phyloP scores from a whole-genome alignment of 1,140 invertebrate species.

The Campoletis sonorensis region DNA sequence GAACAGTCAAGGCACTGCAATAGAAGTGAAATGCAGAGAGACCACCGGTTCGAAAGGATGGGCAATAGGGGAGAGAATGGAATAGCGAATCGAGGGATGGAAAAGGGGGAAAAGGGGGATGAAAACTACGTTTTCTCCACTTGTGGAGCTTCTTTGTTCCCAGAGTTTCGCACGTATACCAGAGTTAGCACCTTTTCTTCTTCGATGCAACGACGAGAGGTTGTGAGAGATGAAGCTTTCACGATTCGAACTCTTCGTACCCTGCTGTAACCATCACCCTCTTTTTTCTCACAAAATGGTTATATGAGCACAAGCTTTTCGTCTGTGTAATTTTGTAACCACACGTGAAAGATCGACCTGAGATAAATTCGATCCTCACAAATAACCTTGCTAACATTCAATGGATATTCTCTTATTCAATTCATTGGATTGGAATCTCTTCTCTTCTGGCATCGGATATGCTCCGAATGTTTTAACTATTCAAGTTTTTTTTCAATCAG shows the following conservation, averaged over 20 bases:
- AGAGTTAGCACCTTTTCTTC: neutral
- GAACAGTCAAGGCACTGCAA: neutral
- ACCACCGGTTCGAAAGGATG: neutral
- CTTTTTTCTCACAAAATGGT: neutral
- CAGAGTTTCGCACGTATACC: constrained; percentile 11
- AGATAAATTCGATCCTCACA: neutral
- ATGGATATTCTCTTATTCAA: neutral
- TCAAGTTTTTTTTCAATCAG: too few relatives aligned
- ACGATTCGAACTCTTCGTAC: constrained; percentile 13
- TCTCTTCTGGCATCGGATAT: too few relatives aligned
- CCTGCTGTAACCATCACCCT: neutral
- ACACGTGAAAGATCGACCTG: neutral
- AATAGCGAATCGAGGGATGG: too few relatives aligned
- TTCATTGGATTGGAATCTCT: neutral
- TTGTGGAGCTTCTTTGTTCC: constrained; percentile 45
- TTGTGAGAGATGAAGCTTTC: constrained; percentile 12
- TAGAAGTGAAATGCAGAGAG: neutral
- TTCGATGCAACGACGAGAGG: neutral
- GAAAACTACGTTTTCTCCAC: constrained; percentile 45
- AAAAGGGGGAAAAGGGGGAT: neutral
- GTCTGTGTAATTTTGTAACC: neutral
- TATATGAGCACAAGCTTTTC: neutral
- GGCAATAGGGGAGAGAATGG: neutral
- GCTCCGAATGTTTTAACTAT: too few relatives aligned
- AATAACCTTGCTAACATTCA: neutral